Base-by-base conservation (phyloP, 2,888 invertebrate species). In the Trimorus sp. region DNA sequence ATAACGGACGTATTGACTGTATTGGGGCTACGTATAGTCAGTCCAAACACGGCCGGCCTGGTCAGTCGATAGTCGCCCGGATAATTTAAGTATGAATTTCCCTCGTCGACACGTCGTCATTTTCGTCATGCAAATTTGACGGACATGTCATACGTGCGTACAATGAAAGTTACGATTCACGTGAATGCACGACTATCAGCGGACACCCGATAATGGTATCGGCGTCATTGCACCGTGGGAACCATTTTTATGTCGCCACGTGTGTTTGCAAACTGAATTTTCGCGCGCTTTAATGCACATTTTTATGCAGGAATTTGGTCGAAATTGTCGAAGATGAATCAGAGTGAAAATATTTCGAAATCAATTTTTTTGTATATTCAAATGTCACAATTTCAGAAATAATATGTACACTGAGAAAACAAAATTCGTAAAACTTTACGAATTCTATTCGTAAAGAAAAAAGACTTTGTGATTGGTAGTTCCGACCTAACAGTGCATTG, bases 41-140 rank as follows among this genome's bases (percentile, higher is more conserved):
- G 56, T 37, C 66, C 54, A 76, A 81, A 79, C 73, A 79, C 65
- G 56, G 16, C 60, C 62, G 48, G 66, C 73, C 9, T 1, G 1
- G 53, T 62, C 54, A 65, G 84, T 75, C 85, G 86, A 87, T 86
- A 86, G 81, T 84, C 88, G 11, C 59, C n/a, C 74, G 65, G 79
- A 85, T 89, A 89, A 89, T 90, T 88, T 86, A 86, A 86, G 88
- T 86, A 89, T 90, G 88, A 89, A 90, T 90, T 89, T 89, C 88
- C 85, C 87, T 85, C 78, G 85, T 86, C 82, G 83, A 81, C 79
- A 84, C 84, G 82, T 87, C 87, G 88, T 89, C 87, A 89, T 88
- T 89, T 88, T 83, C 82, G 63, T 59, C 63, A 78, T 71, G 79
- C 66, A 79, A 81, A 81, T 81, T 73, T 51, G 48, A 75, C 73